Evolutionary conservation across 1,140 invertebrate genomes (phyloP), one percentile per base, ranked within the genome.

Genomic region (Colletes gigas): DNA sequence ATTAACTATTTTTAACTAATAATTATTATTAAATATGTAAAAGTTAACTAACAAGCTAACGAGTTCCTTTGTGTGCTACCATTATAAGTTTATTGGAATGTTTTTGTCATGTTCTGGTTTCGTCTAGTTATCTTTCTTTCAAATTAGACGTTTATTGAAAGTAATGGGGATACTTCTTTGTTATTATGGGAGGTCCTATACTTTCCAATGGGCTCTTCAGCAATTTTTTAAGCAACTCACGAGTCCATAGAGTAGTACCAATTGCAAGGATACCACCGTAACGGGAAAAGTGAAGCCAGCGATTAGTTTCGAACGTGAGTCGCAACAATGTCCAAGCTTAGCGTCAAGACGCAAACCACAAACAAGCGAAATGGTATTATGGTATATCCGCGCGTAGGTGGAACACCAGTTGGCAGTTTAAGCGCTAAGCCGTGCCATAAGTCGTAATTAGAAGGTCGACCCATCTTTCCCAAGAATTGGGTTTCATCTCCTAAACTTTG

Each of bases 371-470:
- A 52, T 52, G 12, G 57, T n/a, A 59, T 52, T 55, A 66, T 17
- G 14, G 9, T 21, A 10, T 59, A 41, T 60, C 44, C 8, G 21
- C 50, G 15, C 30, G n/a, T 52, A 68, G 12, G 54, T 66, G 60
- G 54, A 44, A 70, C 72, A 70, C 10, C 65, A 17, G 44, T 14
- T 60, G 41, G 7, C 30, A n/a, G 69, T 80, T 86, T 67, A 54
- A 83, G 68, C 67, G 76, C 78, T 80, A 83, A 87, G 52, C 83
- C 57, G 17, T 63, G 41, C 52, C 47, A 76, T 89, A 88, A 88
- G 72, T 89, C 68, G 73, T 83, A 89, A 87, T 89, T 87, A 87
- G 75, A 62, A 59, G 80, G 73, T 65, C 50, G 59, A 21, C 21
- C 30, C 47, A 30, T 10, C 15, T n/a, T 70, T 66, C 76, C 17